A percentile compares a stretch with the other conserved stretches of the same genome.
phyloP scores from a whole-genome alignment of 2,797 vertebrate species.

The Neopelma chrysocephalum region DNA sequence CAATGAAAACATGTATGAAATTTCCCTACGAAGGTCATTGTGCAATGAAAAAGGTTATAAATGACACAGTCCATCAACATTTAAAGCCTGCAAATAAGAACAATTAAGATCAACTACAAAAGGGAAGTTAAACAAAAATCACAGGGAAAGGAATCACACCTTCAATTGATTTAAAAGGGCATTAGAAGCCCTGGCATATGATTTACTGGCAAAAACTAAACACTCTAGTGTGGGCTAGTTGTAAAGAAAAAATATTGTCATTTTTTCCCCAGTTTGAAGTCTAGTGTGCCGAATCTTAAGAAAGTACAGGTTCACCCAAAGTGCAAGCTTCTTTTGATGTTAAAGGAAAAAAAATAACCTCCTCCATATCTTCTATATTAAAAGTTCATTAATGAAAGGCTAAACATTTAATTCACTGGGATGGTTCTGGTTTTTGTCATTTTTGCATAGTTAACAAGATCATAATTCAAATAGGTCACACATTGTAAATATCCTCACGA shows the following conservation, averaged over 20 bases:
- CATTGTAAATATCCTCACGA: conserved; percentile 75
- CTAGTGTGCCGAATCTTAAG: conserved; percentile 52
- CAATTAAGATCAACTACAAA: conserved; percentile 69
- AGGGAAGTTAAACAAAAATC: conserved; percentile 61
- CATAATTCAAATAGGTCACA: conserved; percentile 78
- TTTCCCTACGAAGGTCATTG: conserved; percentile 16
- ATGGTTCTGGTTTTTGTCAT: conserved; percentile 77
- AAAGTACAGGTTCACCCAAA: conserved; percentile 69
- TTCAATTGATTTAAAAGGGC: conserved; percentile 61
- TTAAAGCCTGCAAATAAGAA: conserved; percentile 73
- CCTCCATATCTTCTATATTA: conserved; percentile 56
- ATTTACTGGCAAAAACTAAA: conserved; percentile 72
- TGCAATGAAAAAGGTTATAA: conserved; percentile 52
- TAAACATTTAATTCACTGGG: conserved; percentile 66
- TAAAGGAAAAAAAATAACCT: conserved; percentile 65
- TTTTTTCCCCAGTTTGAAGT: conserved; percentile 59
- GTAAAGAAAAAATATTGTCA: conserved; percentile 72
- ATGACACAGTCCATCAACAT: conserved; percentile 67
- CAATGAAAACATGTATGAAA: conserved; percentile 29
- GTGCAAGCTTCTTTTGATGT: conserved; percentile 72
- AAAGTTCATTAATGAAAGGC: conserved; percentile 72
- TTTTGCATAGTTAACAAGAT: conserved; percentile 76
- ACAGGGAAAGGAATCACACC: conserved; percentile 67
- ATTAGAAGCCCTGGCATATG: conserved; percentile 47
- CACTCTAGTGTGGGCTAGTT: conserved; percentile 56